Percentiles rank a stretch among this genome's conserved stretches.
Conservation (phyloP, 2,888 invertebrate species). For the Caenorhabditis wallacei region DNA sequence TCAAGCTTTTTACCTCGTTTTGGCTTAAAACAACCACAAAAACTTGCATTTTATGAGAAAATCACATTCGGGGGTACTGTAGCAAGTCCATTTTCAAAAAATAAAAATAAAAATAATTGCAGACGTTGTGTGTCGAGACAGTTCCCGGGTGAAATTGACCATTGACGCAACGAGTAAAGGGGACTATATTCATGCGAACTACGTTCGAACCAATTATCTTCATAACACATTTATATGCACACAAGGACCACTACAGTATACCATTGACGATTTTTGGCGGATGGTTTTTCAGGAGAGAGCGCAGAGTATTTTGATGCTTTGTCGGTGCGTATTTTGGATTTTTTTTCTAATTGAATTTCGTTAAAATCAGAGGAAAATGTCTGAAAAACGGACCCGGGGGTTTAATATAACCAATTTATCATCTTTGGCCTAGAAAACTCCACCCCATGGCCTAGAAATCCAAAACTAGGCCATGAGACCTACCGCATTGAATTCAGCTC, state of each 20-base stretch:
- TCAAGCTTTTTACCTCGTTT: no score
- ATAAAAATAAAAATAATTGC: no score
- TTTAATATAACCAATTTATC: no score
- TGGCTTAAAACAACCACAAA: no score
- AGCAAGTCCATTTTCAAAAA: no score
- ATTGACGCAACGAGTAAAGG: constrained; percentile 49
- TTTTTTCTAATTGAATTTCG: no score
- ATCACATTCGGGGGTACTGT: no score
- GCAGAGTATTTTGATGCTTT: constrained; percentile 71
- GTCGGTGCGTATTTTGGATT: constrained; percentile 65
- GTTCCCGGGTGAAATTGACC: constrained; percentile 65
- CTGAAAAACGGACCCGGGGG: no score
- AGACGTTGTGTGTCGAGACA: constrained; percentile 70
- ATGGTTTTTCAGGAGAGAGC: constrained; percentile 96
- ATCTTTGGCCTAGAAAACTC: neutral
- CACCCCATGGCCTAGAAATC: no score
- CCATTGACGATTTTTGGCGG: constrained; percentile 95
- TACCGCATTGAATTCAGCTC: neutral
- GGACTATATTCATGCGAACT: constrained; percentile 75
- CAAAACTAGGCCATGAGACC: neutral
- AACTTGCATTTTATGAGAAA: no score
- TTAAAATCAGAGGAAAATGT: no score
- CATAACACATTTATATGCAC: constrained; percentile 71
- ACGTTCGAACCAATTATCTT: constrained; percentile 63
- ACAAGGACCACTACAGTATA: constrained; percentile 92